Percentiles rank a stretch among this genome's conserved stretches.
Conservation (phyloP, 2,797 vertebrate genomes). For the Lophius americanus region DNA sequence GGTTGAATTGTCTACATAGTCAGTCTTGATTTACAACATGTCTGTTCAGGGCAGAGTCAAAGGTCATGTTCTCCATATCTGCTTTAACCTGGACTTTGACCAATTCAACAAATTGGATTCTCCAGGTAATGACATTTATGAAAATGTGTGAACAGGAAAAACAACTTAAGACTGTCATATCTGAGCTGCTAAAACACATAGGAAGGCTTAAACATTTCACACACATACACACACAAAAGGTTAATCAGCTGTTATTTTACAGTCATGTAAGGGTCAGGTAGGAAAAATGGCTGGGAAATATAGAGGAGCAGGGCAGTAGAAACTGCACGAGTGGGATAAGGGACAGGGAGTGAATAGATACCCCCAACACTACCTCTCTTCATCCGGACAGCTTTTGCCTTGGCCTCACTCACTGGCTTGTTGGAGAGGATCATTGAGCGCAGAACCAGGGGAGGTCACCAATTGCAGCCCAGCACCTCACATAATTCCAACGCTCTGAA, state of each 20-base stretch:
- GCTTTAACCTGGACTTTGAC: constrained; percentile 3
- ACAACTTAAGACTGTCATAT: constrained; percentile 6
- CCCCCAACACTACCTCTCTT: constrained; percentile 20
- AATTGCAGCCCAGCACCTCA: constrained; percentile 12
- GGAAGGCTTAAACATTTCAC: constrained; percentile 23
- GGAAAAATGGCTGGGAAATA: constrained; percentile 52
- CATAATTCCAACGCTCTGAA: constrained; percentile 28
- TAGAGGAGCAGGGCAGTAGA: background rate
- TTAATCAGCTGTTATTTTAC: constrained; percentile 42
- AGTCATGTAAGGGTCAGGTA: constrained; percentile 65
- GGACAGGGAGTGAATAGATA: constrained; percentile 30
- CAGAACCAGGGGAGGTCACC: constrained; percentile 59
- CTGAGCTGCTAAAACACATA: background rate
- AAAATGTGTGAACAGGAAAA: constrained; percentile 44
- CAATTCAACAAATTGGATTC: constrained; percentile 16
- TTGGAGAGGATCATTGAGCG: constrained; percentile 64
- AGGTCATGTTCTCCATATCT: constrained; percentile 2
- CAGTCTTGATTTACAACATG: constrained; percentile 10
- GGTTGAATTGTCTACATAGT: constrained; percentile 3
- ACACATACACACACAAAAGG: constrained; percentile 7
- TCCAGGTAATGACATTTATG: constrained; percentile 9
- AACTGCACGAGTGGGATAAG: background rate
- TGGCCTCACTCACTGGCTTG: constrained; percentile 9
- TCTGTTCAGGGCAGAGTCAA: constrained; percentile 6
- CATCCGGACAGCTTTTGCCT: constrained; percentile 12